Base-by-base conservation (phyloP, 2,113 vertebrate species). In the Xenopus laevis region DNA sequence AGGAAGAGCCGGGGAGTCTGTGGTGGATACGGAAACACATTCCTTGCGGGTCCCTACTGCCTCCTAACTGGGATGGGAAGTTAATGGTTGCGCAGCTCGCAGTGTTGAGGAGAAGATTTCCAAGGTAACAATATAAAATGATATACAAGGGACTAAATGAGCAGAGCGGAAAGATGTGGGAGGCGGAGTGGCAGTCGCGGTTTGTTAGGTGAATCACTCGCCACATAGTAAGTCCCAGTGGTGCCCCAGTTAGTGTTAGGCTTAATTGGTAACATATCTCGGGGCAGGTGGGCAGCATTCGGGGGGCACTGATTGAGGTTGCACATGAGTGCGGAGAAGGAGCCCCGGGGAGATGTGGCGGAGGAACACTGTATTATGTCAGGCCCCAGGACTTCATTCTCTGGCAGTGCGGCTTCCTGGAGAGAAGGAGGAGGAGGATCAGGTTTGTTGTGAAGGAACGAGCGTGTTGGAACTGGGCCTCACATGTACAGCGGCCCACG, bases 51-150 rank as follows among this genome's bases (percentile, higher is more conserved):
- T 27, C 23, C 20, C 13, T 10, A 7, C 50, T 52, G 0, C 47
- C 20, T 12, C 13, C 50, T 9, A 10, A 13, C 62, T 12, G 52
- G 71, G 9, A 73, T 73, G 71, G 53, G 53, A 66, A 60, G 72
- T 45, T 45, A 61, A 59, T 23, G 52, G 53, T 58, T 67, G n/a
- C 6, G 8, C n/a, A 65, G 71, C 61, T 62, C 21, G 70, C 18
- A 73, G 50, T 58, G 52, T 53, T 53, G 50, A 47, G 62, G 33
- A 65, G 16, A 63, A 73, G 62, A 18, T 20, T 45, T 72, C 62
- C 71, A 72, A 72, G 71, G 71, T 72, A 72, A 60, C 23, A 27
- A 1, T 27, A 4, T 27, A 27, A 27, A 1, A 27, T 4, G 4
- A 27, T 27, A 27, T 27, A 27, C 4, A 27, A 27, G 23, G 1